A percentile compares a stretch with the other conserved stretches of the same genome.
These are phyloP conservation scores for Oryzias dopingdopingensis DNA, from an alignment of 2,797 vertebrate species.

Conservation along the genomic window DNA sequence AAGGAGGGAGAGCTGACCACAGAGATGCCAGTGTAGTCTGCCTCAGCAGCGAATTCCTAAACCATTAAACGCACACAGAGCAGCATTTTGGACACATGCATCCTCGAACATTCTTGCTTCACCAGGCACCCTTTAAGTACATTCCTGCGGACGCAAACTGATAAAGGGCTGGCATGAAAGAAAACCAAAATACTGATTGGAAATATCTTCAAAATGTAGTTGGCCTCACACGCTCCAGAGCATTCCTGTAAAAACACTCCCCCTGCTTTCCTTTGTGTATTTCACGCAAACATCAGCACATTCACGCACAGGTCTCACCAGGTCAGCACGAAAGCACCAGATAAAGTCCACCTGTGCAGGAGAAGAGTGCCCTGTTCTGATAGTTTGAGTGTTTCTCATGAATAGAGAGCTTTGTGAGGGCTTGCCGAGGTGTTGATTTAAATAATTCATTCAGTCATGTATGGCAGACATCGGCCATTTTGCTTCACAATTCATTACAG, in stretches of 20 bases:
- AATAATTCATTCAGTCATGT: conserved; percentile 63
- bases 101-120: conserved; percentile 47
- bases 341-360: conserved; percentile 60
- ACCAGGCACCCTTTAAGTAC: conserved; percentile 33
- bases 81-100: conserved; percentile 26
- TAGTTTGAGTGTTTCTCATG: not conserved
- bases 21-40: conserved; percentile 49
- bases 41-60: conserved; percentile 55
- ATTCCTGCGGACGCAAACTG: conserved; percentile 52
- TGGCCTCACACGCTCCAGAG: conserved; percentile 8
- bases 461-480: conserved; percentile 74
- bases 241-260: conserved; percentile 38
- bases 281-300: conserved; percentile 10
- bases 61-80: conserved; percentile 51
- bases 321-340: conserved; percentile 19
- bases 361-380: conserved; percentile 54
- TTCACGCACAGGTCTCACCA: conserved; percentile 1
- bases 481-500: conserved; percentile 68
- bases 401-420: conserved; percentile 12
- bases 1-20: conserved; percentile 49
- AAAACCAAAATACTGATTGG: conserved; percentile 10
- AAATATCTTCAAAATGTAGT: conserved; percentile 4
- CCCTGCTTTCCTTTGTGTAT: conserved; percentile 12
- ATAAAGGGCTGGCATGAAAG: conserved; percentile 34
- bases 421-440: conserved; percentile 41